Percentiles rank a stretch among this genome's conserved stretches.
Evolutionary conservation across 2,797 vertebrate genomes (phyloP).

Genomic region (Mus spretus): DNA sequence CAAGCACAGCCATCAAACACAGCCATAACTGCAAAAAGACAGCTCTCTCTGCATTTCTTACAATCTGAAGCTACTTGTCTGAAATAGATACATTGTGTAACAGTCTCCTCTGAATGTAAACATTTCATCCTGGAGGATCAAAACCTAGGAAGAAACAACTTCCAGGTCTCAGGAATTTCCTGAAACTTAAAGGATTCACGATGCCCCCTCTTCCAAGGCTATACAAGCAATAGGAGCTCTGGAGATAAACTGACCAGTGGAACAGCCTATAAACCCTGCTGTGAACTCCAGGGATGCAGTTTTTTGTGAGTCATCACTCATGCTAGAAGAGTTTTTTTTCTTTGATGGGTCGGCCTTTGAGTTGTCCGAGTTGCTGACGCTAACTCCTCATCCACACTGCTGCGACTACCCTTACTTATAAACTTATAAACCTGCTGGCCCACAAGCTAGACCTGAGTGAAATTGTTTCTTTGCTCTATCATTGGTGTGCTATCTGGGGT

Average conservation of each 20-base stretch:
- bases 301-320: background rate
- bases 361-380: background rate
- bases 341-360: background rate
- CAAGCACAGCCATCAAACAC: background rate
- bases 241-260: background rate
- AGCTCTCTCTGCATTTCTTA: background rate
- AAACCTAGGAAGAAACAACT: background rate
- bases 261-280: background rate
- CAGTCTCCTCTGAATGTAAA: background rate
- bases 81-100: background rate
- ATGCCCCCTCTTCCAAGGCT: background rate
- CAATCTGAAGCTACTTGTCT: slow-evolving; percentile 35
- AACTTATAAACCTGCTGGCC: background rate
- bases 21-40: background rate
- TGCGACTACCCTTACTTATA: background rate
- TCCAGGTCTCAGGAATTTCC: background rate
- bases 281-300: background rate
- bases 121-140: background rate
- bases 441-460: background rate
- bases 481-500: background rate
- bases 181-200: background rate
- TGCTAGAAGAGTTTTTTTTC: background rate
- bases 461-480: background rate
- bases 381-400: background rate
- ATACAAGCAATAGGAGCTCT: background rate